These are phyloP conservation scores for Rana temporaria DNA, from an alignment of 2,113 vertebrate genomes.

Conservation along the genomic window DNA sequence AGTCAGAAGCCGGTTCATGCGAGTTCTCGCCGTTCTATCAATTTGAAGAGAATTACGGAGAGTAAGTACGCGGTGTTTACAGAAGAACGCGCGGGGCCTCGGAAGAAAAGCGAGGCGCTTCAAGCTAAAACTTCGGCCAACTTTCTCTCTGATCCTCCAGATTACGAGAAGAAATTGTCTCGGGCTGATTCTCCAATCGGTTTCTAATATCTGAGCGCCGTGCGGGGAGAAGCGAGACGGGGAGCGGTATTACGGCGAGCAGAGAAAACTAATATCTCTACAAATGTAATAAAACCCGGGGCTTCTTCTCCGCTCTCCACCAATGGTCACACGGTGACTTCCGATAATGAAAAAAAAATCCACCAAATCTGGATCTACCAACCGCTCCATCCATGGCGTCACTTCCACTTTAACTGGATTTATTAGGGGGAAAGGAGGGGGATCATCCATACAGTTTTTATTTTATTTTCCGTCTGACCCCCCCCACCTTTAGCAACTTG, in stretches of 20 bases:
- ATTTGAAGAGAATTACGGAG: background rate
- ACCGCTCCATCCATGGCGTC: no score
- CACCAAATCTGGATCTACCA: no score
- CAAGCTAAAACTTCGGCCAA: constrained; percentile 1
- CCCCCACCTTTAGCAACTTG: no score
- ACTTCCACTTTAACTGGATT: no score
- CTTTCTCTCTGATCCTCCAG: background rate
- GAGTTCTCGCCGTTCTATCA: background rate
- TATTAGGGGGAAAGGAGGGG: no score
- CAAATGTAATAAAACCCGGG: constrained; percentile 7
- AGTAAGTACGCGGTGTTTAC: background rate
- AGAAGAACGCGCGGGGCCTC: background rate
- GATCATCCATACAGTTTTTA: no score
- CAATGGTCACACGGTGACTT: constrained; percentile 1
- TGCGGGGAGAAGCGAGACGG: background rate
- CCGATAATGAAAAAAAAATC: no score
- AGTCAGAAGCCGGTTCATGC: background rate
- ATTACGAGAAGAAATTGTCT: constrained; percentile 4
- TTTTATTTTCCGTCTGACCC: no score
- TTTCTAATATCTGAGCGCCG: constrained; percentile 3
- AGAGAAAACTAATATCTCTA: constrained; percentile 1
- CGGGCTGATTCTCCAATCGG: constrained; percentile 6
- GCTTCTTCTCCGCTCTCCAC: background rate
- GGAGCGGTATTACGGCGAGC: no score
- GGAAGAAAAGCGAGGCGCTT: background rate